Base-by-base conservation (phyloP, 2,888 invertebrate species). In the Cetonia aurata region DNA sequence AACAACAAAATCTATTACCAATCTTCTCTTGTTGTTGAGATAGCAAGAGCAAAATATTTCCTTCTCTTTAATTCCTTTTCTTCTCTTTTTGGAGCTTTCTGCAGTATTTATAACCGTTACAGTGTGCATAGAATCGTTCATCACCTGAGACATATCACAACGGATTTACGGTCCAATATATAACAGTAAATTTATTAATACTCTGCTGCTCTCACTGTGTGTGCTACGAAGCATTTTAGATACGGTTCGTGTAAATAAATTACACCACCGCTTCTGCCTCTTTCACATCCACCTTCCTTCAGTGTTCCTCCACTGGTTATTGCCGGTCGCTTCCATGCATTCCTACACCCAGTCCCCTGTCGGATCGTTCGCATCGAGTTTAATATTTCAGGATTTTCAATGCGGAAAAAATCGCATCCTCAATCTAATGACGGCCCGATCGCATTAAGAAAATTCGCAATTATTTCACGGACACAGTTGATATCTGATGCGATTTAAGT, bases 181-280 rank as follows among this genome's bases (percentile, higher is more conserved):
- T 79, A 77, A 77, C 76, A 74, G 78, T 74, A 72, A 77, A 78
- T 78, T 78, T 78, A 78, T 78, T 77, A 76, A 76, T 73, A 73
- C 75, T 70, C 69, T 52, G 53, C 66, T 73, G 72, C 74, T 65
- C 68, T 44, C 66, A 70, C 73, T 75, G 60, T 70, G 71, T 74
- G 75, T 74, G 75, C 75, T 75, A 73, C 73, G 75, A 68, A 73
- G 65, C 67, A 59, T 67, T 72, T 70, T 62, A 71, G 57, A 71
- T 67, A 59, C 67, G 66, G 48, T 56, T 67, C 67, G 52, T 50
- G 59, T 59, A 67, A 66, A 67, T 53, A 70, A 66, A 67, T 70
- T 67, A 66, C 62, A 65, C 37, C 62, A 50, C 50, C 62, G 62
- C 62, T 50, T 65, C 50, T 50, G 50, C 62, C 62, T 65, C 50